Conservation (phyloP, 2,888 invertebrate species). For the Drosophila emarginata region DNA sequence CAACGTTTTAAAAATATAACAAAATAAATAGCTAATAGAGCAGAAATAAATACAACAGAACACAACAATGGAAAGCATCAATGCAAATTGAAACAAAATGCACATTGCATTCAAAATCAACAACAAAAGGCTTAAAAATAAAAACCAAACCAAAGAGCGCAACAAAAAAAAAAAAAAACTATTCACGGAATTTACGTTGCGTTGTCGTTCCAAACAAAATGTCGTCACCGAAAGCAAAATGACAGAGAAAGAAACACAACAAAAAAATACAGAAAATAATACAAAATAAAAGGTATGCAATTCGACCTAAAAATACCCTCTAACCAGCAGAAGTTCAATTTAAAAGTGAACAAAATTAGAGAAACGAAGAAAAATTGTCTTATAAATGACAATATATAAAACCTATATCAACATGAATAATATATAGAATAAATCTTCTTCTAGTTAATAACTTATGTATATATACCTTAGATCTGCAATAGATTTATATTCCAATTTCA, state of each 20-base stretch:
- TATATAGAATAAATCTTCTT: too few species aligned
- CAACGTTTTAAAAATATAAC: conserved; percentile 32
- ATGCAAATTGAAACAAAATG: conserved; percentile 56
- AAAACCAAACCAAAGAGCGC: conserved; percentile 35
- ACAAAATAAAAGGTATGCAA: conserved; percentile 14
- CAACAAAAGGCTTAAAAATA: conserved; percentile 59
- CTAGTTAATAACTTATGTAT: too few species aligned
- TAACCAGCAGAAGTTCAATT: not conserved
- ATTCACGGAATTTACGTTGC: conserved; percentile 51
- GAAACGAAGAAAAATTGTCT: too few species aligned
- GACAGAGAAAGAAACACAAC: conserved; percentile 10
- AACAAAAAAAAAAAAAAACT: conserved; percentile 22
- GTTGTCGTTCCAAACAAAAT: conserved; percentile 30
- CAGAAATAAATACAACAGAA: not conserved
- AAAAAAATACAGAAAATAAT: conserved; percentile 22
- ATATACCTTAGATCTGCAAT: too few species aligned
- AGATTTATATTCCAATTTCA: too few species aligned
- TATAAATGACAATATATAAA: too few species aligned
- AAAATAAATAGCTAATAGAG: conserved; percentile 47
- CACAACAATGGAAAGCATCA: conserved; percentile 11
- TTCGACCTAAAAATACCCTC: conserved; percentile 30
- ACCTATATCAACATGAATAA: too few species aligned
- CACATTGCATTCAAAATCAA: conserved; percentile 57
- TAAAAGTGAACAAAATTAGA: too few species aligned
- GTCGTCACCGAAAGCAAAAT: conserved; percentile 41